phyloP scores from a whole-genome alignment of 2,113 vertebrate genomes.

The Hippocampus barbouri region DNA sequence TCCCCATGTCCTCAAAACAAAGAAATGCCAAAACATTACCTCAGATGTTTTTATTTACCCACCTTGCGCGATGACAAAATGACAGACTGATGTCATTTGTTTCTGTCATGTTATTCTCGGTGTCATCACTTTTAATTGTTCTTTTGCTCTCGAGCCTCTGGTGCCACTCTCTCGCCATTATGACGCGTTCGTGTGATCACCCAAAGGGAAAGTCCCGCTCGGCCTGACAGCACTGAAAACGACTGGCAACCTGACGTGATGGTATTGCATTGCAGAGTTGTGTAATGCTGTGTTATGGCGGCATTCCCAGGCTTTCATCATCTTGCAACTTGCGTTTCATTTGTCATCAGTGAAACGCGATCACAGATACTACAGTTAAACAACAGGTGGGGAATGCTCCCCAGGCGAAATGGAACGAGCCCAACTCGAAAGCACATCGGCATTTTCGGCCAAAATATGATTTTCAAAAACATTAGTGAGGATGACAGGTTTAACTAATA shows the following conservation, averaged over 20 bases:
- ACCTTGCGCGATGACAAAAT: background rate
- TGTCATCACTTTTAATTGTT: background rate
- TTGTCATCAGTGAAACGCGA: background rate
- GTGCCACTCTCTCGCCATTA: background rate
- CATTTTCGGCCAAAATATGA: background rate
- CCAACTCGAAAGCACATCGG: background rate
- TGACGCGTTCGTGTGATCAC: background rate
- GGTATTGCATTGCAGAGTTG: background rate
- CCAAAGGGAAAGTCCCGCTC: background rate
- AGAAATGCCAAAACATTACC: too few species aligned
- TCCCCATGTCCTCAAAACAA: too few species aligned
- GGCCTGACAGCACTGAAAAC: background rate
- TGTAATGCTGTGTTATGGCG: background rate
- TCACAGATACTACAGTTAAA: background rate
- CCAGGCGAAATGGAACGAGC: background rate
- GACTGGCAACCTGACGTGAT: background rate
- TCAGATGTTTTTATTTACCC: background rate
- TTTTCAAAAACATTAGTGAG: too few species aligned
- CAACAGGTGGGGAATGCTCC: background rate
- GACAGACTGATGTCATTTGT: background rate
- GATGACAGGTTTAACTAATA: too few species aligned
- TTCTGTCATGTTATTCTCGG: background rate
- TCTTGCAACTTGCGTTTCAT: background rate
- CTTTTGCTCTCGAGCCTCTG: background rate
- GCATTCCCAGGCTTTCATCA: background rate